A percentile compares a stretch with the other conserved stretches of the same genome.
These are phyloP conservation scores for Buathra laborator DNA, from an alignment of 2,888 invertebrate genomes.

Conservation along the genomic window DNA sequence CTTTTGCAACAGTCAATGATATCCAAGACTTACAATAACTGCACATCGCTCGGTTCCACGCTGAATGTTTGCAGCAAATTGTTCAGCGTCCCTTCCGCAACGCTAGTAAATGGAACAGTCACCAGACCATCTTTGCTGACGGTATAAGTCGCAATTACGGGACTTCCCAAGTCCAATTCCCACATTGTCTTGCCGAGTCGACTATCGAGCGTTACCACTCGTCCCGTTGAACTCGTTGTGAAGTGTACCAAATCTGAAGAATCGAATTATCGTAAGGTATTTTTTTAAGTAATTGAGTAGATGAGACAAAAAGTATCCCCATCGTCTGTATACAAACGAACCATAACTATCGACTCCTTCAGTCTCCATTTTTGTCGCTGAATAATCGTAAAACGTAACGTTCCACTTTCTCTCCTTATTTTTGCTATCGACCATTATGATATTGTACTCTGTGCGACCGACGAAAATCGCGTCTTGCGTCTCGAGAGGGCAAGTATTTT, in stretches of 20 bases:
- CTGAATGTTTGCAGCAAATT: slow-evolving; percentile 86
- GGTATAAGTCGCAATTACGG: slow-evolving; percentile 95
- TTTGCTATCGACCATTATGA: slow-evolving; percentile 96
- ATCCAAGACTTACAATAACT: slow-evolving; percentile 85
- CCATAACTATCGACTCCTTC: slow-evolving; percentile 92
- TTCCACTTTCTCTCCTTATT: slow-evolving; percentile 94
- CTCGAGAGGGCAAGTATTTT: slow-evolving; percentile 90
- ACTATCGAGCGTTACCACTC: slow-evolving; percentile 94
- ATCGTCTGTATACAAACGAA: slow-evolving; percentile 81
- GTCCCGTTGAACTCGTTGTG: slow-evolving; percentile 95
- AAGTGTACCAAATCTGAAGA: slow-evolving; percentile 93
- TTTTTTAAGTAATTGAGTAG: slow-evolving; percentile 16
- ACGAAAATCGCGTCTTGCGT: slow-evolving; percentile 91
- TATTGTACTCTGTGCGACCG: slow-evolving; percentile 96
- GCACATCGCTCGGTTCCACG: slow-evolving; percentile 85
- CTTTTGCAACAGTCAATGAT: background rate
- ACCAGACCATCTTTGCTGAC: slow-evolving; percentile 92
- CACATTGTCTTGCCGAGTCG: slow-evolving; percentile 93
- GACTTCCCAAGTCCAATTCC: slow-evolving; percentile 95
- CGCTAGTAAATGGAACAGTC: slow-evolving; percentile 94
- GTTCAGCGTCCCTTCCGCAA: slow-evolving; percentile 94
- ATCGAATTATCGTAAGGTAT: slow-evolving; percentile 46
- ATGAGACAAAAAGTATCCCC: slow-evolving; percentile 32
- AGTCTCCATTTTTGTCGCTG: slow-evolving; percentile 92
- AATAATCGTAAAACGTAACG: slow-evolving; percentile 98